Conservation (phyloP, 2,888 invertebrate genomes). For the Zaprionus lineosus region DNA sequence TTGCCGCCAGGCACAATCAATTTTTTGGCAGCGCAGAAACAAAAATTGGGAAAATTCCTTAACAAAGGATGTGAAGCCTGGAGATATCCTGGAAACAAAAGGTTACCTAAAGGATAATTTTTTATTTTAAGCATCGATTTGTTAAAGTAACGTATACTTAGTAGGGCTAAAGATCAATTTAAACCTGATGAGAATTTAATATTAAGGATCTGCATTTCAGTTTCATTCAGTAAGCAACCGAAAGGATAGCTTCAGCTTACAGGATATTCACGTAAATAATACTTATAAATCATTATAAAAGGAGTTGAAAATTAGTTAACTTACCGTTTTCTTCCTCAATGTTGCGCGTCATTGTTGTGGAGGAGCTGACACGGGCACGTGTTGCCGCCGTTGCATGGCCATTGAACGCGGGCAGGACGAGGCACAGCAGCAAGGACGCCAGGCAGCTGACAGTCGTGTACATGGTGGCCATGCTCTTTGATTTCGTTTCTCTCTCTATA, state of each 20-base stretch:
- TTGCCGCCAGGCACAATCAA: constrained; percentile 56
- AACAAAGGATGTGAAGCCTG: no score
- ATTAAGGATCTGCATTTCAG: no score
- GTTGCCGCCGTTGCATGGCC: constrained; percentile 70
- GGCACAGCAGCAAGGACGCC: constrained; percentile 57
- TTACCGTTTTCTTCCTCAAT: constrained; percentile 83
- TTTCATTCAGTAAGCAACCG: no score
- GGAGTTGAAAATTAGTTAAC: constrained; percentile 48
- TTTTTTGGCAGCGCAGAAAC: constrained; percentile 35
- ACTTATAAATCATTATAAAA: constrained; percentile 1
- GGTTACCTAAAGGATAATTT: no score
- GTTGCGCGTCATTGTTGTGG: constrained; percentile 81
- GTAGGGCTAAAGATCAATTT: no score
- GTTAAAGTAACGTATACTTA: no score
- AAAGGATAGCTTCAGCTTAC: not conserved
- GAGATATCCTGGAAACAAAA: constrained; percentile 27
- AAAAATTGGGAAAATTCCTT: no score
- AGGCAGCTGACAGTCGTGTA: constrained; percentile 49
- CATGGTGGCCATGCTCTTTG: constrained; percentile 55
- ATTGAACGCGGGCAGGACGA: constrained; percentile 59
- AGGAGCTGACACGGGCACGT: constrained; percentile 76
- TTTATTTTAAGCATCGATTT: no score
- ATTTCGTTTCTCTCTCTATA: constrained; percentile 12
- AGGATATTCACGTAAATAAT: not conserved
- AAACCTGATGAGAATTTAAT: no score